Evolutionary conservation across 2,113 vertebrate genomes (phyloP), one percentile per base, ranked within the genome.

Genomic region (Thunnus thynnus): DNA sequence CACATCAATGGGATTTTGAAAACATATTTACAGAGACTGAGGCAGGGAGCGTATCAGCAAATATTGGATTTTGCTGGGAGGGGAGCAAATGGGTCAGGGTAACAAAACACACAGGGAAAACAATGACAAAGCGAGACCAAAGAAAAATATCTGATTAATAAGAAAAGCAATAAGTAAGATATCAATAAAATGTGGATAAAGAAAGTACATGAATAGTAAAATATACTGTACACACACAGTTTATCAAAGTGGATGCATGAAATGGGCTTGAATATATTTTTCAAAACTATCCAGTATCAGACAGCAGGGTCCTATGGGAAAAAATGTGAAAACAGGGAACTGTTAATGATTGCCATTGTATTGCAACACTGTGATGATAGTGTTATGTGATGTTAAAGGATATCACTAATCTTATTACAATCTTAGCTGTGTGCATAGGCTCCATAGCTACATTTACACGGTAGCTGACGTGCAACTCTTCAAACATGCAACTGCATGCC

Each of bases 1-100:
- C 71, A 88, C 78, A 92, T 88, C 82, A 89, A 89, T 88, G 85
- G 76, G 88, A 91, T 92, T 91, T 81, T 86, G 80, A 80, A 91
- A 93, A 89, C 84, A 88, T 91, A 93, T 93, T 93, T 88, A 92
- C 86, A 85, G 72, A 89, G 85, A 75, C 78, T 87, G 89, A 93
- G 87, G 84, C 80, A 88, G 85, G 44, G 71, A 91, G 87, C 78
- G 50, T 88, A 91, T 91, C 83, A 88, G 84, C 76, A 92, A 94
- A 90, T 90, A 93, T 92, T 91, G 80, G 86, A 92, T 93, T 94
- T 90, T 76, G 72, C 83, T 74, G 79, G 87, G 86, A 81, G 68
- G 62, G 72, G 86, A 93, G 89, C 88, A 93, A 93, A 92, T 93
- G 78, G 89, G 88, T 92, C 87, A 88, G 75, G 58, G 78, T 84